Base-by-base conservation (phyloP, 2,797 vertebrate genomes). In the Lemur catta region DNA sequence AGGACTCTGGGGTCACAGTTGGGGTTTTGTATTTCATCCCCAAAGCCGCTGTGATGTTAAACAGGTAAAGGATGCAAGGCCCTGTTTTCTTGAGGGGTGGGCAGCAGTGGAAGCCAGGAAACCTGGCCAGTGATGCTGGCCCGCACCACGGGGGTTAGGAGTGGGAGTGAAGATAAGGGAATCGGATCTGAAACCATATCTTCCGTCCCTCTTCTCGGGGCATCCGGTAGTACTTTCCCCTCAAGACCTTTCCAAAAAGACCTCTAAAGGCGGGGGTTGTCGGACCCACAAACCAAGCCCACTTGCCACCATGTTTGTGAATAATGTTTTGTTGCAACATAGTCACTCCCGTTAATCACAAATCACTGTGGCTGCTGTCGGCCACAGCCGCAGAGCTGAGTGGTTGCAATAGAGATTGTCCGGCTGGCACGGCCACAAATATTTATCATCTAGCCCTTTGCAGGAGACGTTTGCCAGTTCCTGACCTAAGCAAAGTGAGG, bases 321-420 rank as follows among this genome's bases (percentile, higher is more conserved):
- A 41, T 76, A 52, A 93, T 38, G 55, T 38, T 79, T 87, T 57
- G 11, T 69, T 55, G 59, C 63, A 6, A 38, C 2, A 4, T 5
- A 33, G 52, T 59, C 57, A 26, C 0, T 0, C 3, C 22, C 4
- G 1, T 15, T 38, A 0, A 9, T 35, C 38, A 7, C 41, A 6
- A 2, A 9, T 10, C 28, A 9, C 52, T 14, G 4, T 0, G 33
- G 41, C 52, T 33, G 28, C n/a, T 11, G 52, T 33, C 30, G 63
- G 33, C 10, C 43, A 14, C 2, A 0, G 65, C 15, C 12, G 41
- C 63, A 0, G 33, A 69, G 18, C 7, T 9, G 8, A 8, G 72
- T 3, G 0, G 26, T 20, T 0, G 17, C 20, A 0, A 0, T n/a
- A 24, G n/a, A 61, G 57, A 24, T 2, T 1, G 7, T 2, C 2